Percentiles rank a stretch among this genome's conserved stretches.
phyloP scores from a whole-genome alignment of 2,888 invertebrate genomes.

The Clunio marinus region DNA sequence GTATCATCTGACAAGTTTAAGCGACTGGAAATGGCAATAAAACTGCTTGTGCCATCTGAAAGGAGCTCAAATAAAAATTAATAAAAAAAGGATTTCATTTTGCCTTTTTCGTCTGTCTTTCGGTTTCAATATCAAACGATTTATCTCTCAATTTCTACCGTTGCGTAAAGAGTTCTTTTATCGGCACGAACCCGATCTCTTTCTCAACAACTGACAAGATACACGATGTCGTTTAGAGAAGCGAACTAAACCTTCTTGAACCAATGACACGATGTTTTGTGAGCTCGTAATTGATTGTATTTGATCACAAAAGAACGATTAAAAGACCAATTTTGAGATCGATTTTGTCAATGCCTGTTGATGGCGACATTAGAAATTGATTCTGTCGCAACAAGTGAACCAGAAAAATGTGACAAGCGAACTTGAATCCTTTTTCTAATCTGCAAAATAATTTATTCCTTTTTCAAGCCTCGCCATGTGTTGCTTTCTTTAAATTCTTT shows the following conservation, averaged over 20 bases:
- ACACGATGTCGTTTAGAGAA: conserved; percentile 21
- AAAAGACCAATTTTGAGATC: conserved; percentile 17
- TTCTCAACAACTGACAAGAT: neutral
- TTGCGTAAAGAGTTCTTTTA: conserved; percentile 35
- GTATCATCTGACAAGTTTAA: conserved; percentile 32
- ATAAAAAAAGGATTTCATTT: conserved; percentile 29
- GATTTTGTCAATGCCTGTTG: neutral
- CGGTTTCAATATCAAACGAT: conserved; percentile 16
- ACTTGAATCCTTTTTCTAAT: conserved; percentile 2
- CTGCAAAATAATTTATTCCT: neutral
- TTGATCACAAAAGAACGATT: conserved; percentile 36
- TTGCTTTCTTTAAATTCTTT: neutral
- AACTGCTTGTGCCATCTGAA: conserved; percentile 31
- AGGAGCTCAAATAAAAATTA: too few relatives aligned
- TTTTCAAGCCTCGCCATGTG: too few relatives aligned
- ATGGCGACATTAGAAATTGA: neutral
- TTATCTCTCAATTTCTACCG: conserved; percentile 36
- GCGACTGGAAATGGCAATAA: conserved; percentile 36
- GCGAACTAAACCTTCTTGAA: conserved; percentile 31
- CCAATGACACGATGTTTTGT: conserved; percentile 39
- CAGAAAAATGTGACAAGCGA: conserved; percentile 36
- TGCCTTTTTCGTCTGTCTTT: neutral
- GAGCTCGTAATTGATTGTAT: conserved; percentile 32
- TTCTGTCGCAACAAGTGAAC: conserved; percentile 23
- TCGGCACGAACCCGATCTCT: conserved; percentile 29